phyloP scores from a whole-genome alignment of 1,140 invertebrate species.

The Formica exsecta region DNA sequence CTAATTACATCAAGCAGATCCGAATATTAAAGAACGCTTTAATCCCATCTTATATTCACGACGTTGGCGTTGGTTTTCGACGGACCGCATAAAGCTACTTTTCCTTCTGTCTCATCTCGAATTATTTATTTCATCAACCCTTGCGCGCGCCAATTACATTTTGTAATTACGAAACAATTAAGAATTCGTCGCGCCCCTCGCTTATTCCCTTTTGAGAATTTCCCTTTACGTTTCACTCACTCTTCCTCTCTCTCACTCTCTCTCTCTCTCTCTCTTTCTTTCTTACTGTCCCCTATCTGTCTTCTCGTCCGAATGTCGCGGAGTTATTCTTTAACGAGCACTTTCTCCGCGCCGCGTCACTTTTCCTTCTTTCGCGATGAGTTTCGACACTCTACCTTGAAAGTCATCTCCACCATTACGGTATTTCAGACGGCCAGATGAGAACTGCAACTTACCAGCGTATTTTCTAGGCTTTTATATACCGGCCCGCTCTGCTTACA shows the following conservation, averaged over 20 bases:
- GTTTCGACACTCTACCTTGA: slow-evolving; percentile 79
- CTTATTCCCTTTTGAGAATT: background rate
- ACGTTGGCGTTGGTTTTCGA: background rate
- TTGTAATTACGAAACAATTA: slow-evolving; percentile 46
- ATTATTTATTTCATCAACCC: slow-evolving; percentile 37
- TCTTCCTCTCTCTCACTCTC: background rate
- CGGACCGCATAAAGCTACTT: background rate
- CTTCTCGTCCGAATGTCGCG: slow-evolving; percentile 1
- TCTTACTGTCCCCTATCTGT: background rate
- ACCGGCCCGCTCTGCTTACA: slow-evolving; percentile 64
- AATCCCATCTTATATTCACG: slow-evolving; percentile 49
- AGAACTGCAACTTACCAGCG: slow-evolving; percentile 83
- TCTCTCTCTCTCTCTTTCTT: background rate
- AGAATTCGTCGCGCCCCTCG: background rate
- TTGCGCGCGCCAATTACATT: slow-evolving; percentile 31
- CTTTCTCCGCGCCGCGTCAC: slow-evolving; percentile 50
- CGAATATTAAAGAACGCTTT: slow-evolving; percentile 43
- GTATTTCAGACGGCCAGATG: slow-evolving; percentile 80
- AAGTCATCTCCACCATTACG: slow-evolving; percentile 80
- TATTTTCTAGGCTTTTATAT: slow-evolving; percentile 83
- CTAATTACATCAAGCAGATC: slow-evolving; percentile 42
- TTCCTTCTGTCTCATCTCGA: background rate
- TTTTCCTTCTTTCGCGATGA: slow-evolving; percentile 40
- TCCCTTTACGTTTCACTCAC: slow-evolving; percentile 6
- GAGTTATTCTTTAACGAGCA: slow-evolving; percentile 45